phyloP scores from a whole-genome alignment of 2,797 vertebrate species.

The Channallabes apus region DNA sequence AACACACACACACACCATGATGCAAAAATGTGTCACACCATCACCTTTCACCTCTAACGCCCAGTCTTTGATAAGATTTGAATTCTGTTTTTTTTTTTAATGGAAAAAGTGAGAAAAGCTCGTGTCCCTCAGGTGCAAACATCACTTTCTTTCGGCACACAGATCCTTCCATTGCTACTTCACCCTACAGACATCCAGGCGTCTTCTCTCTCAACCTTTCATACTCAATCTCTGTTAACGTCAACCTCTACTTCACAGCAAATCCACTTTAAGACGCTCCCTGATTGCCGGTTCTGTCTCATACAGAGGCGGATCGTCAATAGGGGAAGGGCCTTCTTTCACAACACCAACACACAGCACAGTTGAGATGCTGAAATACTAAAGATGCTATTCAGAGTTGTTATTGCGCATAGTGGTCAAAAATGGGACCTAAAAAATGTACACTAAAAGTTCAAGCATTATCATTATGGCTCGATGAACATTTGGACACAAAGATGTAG shows the following conservation, averaged over 20 bases:
- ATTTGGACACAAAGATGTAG: neutral
- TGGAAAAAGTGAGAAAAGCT: constrained; percentile 22
- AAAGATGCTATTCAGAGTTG: no score
- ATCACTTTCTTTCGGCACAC: constrained; percentile 9
- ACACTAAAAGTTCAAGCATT: neutral
- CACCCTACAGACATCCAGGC: constrained; percentile 18
- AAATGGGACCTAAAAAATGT: neutral
- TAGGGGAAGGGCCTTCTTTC: neutral
- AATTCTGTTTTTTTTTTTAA: neutral
- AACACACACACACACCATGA: constrained; percentile 22
- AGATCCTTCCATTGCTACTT: neutral
- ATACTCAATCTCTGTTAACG: constrained; percentile 16
- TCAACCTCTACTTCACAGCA: neutral
- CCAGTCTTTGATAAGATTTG: neutral
- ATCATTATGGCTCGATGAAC: neutral
- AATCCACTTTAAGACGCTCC: neutral
- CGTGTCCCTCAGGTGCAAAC: constrained; percentile 14
- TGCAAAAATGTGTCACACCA: neutral
- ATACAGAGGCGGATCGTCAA: neutral
- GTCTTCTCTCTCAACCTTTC: neutral
- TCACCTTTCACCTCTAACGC: neutral
- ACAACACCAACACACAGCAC: neutral
- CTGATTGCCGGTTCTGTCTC: neutral
- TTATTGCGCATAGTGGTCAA: neutral
- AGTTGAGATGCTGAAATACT: neutral